phyloP scores from a whole-genome alignment of 2,113 vertebrate species.

The Alectura lathami region DNA sequence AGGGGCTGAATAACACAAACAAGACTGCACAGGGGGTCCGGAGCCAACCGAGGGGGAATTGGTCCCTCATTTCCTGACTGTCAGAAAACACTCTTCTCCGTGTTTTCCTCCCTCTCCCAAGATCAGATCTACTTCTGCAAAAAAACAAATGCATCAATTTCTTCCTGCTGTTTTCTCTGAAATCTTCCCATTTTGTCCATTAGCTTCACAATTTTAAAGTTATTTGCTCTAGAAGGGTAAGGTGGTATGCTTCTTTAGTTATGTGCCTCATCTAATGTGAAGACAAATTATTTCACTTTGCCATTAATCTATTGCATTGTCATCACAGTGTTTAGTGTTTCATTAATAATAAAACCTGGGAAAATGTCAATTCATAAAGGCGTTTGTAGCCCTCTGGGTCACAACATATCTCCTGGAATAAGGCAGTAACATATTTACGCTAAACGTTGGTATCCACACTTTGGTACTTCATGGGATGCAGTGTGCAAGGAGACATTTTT shows the following conservation, averaged over 20 bases:
- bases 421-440: background rate
- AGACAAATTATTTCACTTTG: background rate
- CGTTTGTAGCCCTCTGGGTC: background rate
- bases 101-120: background rate
- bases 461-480: fast-evolving
- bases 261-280: fast-evolving
- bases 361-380: background rate
- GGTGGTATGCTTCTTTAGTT: background rate
- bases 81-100: background rate
- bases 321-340: background rate
- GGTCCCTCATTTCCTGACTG: background rate
- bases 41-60: background rate
- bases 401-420: background rate
- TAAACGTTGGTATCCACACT: fast-evolving
- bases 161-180: background rate
- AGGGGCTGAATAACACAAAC: background rate
- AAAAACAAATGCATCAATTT: background rate
- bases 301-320: background rate
- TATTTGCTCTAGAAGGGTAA: background rate
- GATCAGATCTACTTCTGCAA: background rate
- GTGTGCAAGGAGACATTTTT: background rate
- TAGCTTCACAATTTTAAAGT: background rate
- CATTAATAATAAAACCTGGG: background rate
- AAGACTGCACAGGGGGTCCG: fast-evolving
- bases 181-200: background rate